Base-by-base conservation (phyloP, 2,113 vertebrate genomes). In the Hassar affinis region DNA sequence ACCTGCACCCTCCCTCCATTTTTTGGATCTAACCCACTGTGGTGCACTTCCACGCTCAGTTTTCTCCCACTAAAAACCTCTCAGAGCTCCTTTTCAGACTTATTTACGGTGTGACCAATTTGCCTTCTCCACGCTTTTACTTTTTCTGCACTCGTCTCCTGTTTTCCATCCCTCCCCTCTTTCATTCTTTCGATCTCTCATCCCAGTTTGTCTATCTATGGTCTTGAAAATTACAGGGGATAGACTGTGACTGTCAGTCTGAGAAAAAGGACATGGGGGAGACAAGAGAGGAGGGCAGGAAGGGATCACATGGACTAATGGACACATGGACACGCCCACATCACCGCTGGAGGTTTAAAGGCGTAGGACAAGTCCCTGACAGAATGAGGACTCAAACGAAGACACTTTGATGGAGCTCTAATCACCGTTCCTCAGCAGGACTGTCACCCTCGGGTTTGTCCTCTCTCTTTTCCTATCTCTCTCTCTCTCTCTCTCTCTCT, bases 151-250 rank as follows among this genome's bases (percentile, higher is more conserved):
- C 85, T 87, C n/a, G 42, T 87, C 87, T 77, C 87, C 89, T 86
- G 59, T 88, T 90, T 89, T 87, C 90, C 87, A 89, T 85, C 89
- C 88, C 84, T 85, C 90, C 51, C 51, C 9, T 35, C 49, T 54
- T 75, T 85, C 88, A 80, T 82, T 85, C 56, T 52, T 79, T 47
- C 56, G 18, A n/a, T 25, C 83, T 78, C 78, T 20, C 61, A 18
- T 61, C 6, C 62, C 77, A 77, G n/a, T 54, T 75, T 27, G 33
- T 38, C 87, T 86, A 88, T 89, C 85, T 81, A 87, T 89, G 87
- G 86, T 88, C 90, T 89, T 90, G 91, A 92, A 92, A 93, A 93
- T 94, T 91, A 90, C 89, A 92, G 89, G 89, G 91, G 90, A 90
- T 25, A 83, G 87, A 92, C 91, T 93, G 88, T 90, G 90, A 89